phyloP scores from a whole-genome alignment of 2,113 vertebrate genomes.

The Mastomys natalensis region DNA sequence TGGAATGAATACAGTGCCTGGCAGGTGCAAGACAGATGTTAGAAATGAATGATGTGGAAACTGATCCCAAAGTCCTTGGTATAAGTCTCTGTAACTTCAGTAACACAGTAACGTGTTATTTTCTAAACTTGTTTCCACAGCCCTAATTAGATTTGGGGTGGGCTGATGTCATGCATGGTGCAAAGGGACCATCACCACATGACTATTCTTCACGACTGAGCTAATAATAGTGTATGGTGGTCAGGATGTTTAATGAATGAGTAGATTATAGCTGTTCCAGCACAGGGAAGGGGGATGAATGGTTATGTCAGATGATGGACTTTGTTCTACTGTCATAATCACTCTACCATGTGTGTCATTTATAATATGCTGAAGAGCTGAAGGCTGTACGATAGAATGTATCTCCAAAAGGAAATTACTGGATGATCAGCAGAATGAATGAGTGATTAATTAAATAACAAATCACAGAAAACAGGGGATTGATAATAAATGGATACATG shows the following conservation, averaged over 20 bases:
- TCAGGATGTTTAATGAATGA: neutral
- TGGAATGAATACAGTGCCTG: neutral
- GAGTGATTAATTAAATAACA: neutral
- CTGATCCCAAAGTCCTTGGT: neutral
- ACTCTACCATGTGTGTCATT: neutral
- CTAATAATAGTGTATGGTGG: neutral
- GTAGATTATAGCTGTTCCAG: neutral
- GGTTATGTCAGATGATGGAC: neutral
- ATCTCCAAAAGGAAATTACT: neutral
- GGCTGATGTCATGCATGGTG: neutral
- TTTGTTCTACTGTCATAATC: neutral
- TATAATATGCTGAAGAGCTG: neutral
- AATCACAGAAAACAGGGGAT: constrained; percentile 19
- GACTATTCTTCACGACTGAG: neutral
- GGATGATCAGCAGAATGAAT: neutral
- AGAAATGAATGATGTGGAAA: neutral
- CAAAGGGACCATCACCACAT: neutral
- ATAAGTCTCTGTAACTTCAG: neutral
- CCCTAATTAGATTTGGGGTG: neutral
- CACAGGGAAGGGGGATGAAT: neutral
- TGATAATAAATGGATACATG: neutral
- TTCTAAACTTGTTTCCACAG: neutral
- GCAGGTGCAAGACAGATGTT: neutral
- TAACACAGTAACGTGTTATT: neutral
- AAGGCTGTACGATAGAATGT: neutral